phyloP scores from a whole-genome alignment of 1,140 invertebrate species.

The Ptiloglossa arizonensis region DNA sequence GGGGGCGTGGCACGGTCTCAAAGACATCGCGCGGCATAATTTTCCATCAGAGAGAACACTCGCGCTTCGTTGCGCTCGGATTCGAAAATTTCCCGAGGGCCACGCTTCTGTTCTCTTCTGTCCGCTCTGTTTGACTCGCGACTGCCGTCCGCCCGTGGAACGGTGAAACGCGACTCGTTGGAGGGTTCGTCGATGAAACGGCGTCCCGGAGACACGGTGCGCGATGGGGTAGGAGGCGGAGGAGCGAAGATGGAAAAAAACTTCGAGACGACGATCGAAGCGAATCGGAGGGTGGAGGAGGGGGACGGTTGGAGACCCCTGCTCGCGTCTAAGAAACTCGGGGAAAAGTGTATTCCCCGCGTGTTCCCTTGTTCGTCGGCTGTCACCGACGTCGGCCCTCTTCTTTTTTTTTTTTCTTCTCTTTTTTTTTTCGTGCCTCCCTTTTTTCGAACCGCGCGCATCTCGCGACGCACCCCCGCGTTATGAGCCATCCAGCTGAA shows the following conservation, averaged over 20 bases:
- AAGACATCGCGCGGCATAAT: conserved; percentile 48
- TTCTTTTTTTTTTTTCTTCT: conserved; percentile 3
- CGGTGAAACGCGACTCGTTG: not conserved
- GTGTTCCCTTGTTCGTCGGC: conserved; percentile 31
- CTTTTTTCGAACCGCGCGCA: not conserved
- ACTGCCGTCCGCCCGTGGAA: not conserved
- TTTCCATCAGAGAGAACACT: conserved; percentile 54
- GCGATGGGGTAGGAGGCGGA: too few relatives aligned
- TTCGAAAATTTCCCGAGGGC: conserved; percentile 49
- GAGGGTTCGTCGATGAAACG: conserved; percentile 28
- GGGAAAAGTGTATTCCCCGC: conserved; percentile 33
- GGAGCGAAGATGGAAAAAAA: not conserved
- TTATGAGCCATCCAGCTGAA: conserved; percentile 17
- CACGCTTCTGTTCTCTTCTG: conserved; percentile 1
- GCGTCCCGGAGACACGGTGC: too few relatives aligned
- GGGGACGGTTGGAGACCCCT: not conserved
- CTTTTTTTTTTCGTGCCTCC: not conserved
- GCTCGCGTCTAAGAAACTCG: conserved; percentile 24
- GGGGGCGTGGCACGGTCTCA: not conserved
- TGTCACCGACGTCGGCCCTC: conserved; percentile 27
- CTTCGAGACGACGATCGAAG: conserved; percentile 27
- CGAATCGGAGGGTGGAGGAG: too few relatives aligned
- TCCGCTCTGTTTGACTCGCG: conserved; percentile 28
- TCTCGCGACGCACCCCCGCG: conserved; percentile 22
- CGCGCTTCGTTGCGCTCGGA: conserved; percentile 37